These are phyloP conservation scores for Linyphia triangularis DNA, from an alignment of 2,888 invertebrate species.

Conservation along the genomic window DNA sequence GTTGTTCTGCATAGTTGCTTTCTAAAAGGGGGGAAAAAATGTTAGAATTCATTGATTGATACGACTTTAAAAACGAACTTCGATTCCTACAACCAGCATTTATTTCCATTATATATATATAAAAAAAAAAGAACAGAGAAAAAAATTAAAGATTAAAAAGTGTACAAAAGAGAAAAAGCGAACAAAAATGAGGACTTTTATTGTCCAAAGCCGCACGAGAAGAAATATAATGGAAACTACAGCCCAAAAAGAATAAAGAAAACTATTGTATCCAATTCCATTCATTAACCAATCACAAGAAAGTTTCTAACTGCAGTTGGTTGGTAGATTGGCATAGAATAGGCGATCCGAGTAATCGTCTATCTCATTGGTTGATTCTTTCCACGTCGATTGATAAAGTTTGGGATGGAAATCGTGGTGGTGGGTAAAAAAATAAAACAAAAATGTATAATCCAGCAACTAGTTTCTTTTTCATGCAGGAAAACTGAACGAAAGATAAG, in stretches of 20 bases:
- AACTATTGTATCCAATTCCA: conserved; percentile 44
- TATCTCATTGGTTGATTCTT: conserved; percentile 64
- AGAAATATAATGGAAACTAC: background rate
- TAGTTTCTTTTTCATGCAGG: conserved; percentile 34
- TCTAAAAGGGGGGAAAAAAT: background rate
- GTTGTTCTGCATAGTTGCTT: background rate
- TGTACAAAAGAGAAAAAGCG: background rate
- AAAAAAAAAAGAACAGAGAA: background rate
- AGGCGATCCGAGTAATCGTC: conserved; percentile 41
- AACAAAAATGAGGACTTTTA: conserved; percentile 1
- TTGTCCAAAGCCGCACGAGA: background rate
- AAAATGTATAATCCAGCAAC: conserved; percentile 9
- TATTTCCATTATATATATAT: background rate
- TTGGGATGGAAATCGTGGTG: conserved; percentile 44
- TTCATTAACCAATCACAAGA: conserved; percentile 58
- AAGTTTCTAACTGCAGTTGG: conserved; percentile 64
- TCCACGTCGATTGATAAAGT: conserved; percentile 65
- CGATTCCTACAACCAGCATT: background rate
- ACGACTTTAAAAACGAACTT: conserved; percentile 5
- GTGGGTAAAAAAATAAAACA: conserved; percentile 30
- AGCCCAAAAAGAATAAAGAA: background rate
- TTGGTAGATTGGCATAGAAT: conserved; percentile 51
- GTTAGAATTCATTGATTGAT: background rate
- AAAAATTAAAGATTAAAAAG: conserved; percentile 2
- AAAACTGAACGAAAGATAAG: conserved; percentile 50